Evolutionary conservation across 2,797 vertebrate species (phyloP).

Genomic region (Diplodus sargus): DNA sequence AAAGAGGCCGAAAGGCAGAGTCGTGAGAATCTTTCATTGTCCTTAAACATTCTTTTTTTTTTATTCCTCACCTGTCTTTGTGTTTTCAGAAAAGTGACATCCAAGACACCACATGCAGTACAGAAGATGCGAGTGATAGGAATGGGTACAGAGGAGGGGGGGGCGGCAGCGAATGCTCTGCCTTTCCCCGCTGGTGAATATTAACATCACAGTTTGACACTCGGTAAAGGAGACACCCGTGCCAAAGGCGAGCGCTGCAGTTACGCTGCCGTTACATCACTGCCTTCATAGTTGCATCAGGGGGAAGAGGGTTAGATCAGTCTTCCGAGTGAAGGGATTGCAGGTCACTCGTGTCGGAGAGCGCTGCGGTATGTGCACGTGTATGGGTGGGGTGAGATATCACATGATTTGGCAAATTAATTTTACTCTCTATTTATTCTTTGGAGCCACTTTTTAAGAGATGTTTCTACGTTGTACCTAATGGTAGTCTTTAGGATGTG

Average conservation of each 20-base stretch:
- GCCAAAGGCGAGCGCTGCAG: constrained; percentile 33
- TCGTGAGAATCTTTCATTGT: neutral
- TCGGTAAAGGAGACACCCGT: constrained; percentile 9
- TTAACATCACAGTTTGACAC: constrained; percentile 32
- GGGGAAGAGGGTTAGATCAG: neutral
- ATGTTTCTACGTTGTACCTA: neutral
- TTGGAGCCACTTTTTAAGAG: neutral
- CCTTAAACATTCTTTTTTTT: neutral
- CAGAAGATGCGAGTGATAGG: neutral
- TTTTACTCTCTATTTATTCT: neutral
- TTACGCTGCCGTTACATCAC: constrained; percentile 58
- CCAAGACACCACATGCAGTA: neutral
- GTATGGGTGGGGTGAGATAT: neutral
- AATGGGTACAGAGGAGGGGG: neutral
- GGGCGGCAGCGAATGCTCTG: neutral
- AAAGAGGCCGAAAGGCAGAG: neutral
- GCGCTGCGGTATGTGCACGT: neutral
- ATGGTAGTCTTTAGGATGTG: neutral
- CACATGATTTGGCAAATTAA: neutral
- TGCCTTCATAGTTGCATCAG: constrained; percentile 46
- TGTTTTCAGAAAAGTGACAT: neutral
- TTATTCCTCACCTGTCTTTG: neutral
- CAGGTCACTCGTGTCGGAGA: constrained; percentile 7
- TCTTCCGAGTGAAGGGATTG: constrained; percentile 11
- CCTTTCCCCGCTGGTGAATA: constrained; percentile 15